A percentile compares a stretch with the other conserved stretches of the same genome.
Conservation (phyloP, 2,888 invertebrate species). For the Nemurella pictetii region DNA sequence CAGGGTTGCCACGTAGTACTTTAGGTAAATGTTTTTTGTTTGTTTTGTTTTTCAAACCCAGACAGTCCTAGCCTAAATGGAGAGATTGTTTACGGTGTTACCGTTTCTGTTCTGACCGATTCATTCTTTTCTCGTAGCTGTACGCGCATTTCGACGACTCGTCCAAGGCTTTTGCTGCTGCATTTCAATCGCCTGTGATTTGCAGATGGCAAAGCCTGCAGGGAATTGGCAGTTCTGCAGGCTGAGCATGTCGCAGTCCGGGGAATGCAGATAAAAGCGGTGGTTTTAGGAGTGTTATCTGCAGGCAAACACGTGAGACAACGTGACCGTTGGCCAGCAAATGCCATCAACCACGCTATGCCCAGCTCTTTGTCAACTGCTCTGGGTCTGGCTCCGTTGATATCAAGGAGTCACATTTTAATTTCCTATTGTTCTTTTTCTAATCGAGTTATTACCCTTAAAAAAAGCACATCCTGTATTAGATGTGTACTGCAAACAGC, state of each 20-base stretch:
- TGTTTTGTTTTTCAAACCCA: not conserved
- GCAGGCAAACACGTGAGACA: not conserved
- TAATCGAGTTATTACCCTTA: too few species aligned
- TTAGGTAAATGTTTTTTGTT: not conserved
- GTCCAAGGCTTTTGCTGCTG: not conserved
- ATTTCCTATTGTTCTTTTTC: too few species aligned
- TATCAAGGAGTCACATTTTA: too few species aligned
- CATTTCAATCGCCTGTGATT: not conserved
- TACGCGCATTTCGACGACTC: too few species aligned
- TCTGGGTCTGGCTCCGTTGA: too few species aligned
- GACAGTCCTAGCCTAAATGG: not conserved
- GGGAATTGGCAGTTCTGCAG: not conserved
- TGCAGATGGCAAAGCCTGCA: not conserved
- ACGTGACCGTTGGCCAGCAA: too few species aligned
- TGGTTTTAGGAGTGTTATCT: not conserved
- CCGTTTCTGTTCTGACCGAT: not conserved
- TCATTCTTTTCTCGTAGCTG: not conserved
- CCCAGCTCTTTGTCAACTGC: too few species aligned
- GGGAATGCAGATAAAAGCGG: not conserved
- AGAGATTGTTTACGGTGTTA: not conserved
- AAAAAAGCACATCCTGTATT: too few species aligned
- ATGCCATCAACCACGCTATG: too few species aligned
- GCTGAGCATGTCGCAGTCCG: not conserved
- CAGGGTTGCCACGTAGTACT: slow-evolving; percentile 41
- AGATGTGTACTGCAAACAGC: too few species aligned